Evolutionary conservation across 2,113 vertebrate species (phyloP).

Genomic region (Taurulus bubalis): DNA sequence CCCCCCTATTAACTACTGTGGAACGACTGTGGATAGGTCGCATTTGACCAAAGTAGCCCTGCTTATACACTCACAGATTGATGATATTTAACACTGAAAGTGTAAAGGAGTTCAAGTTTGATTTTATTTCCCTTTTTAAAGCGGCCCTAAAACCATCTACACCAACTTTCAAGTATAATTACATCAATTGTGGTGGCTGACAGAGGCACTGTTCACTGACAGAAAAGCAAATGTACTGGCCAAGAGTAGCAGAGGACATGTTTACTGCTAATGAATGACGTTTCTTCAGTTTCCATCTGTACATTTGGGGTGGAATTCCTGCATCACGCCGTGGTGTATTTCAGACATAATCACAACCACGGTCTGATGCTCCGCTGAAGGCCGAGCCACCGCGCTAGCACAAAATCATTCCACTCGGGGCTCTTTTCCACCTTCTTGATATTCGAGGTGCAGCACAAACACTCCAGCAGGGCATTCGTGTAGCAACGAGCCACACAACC

Average conservation of each 20-base stretch:
- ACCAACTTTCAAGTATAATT: background rate
- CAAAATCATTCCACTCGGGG: conserved; percentile 42
- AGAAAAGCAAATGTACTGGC: background rate
- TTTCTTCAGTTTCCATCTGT: background rate
- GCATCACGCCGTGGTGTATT: background rate
- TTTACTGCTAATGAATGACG: conserved; percentile 16
- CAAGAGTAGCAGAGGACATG: background rate
- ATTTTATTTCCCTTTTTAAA: conserved; percentile 7
- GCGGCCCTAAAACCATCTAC: background rate
- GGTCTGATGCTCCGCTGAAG: conserved; percentile 45
- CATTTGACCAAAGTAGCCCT: background rate
- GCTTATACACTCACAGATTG: background rate
- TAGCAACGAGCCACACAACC: conserved; percentile 22
- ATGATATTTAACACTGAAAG: background rate
- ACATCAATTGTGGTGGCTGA: background rate
- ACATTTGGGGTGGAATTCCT: background rate
- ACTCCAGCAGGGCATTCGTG: conserved; percentile 13
- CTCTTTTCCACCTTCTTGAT: conserved; percentile 32
- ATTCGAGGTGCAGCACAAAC: conserved; percentile 28
- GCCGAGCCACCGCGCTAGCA: conserved; percentile 19
- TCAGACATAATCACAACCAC: conserved; percentile 30
- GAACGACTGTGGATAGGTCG: no score
- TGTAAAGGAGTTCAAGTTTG: no score
- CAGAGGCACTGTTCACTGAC: conserved; percentile 5
- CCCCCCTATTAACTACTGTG: no score